Conservation (phyloP, 2,888 invertebrate genomes). For the Gibbula magus region DNA sequence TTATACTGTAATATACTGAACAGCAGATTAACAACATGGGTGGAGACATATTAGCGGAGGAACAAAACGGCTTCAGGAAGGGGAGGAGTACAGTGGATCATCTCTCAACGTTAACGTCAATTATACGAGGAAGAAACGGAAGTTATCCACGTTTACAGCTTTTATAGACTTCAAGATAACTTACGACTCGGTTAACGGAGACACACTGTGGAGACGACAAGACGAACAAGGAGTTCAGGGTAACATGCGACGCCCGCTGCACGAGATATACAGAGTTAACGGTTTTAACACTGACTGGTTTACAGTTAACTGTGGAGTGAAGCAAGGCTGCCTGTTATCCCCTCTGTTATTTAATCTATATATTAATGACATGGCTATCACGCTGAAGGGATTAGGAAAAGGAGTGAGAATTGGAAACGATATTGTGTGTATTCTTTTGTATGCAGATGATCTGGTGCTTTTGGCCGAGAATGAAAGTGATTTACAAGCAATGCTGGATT, state of each 20-base stretch:
- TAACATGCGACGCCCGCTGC: neutral
- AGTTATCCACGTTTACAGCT: neutral
- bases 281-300: neutral
- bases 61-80: neutral
- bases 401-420: neutral
- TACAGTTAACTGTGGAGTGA: neutral
- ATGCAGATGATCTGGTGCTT: conserved; percentile 1
- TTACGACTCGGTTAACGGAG: neutral
- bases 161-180: neutral
- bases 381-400: neutral
- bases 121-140: neutral
- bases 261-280: conserved; percentile 7
- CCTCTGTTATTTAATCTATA: neutral
- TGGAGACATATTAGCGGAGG: neutral
- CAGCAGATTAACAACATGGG: neutral
- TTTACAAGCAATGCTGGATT: neutral
- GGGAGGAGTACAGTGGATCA: neutral
- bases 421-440: neutral
- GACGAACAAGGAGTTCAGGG: neutral
- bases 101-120: neutral
- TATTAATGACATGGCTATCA: neutral
- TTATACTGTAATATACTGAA: neutral
- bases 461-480: neutral
- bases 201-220: neutral
- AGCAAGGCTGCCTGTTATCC: neutral